phyloP scores from a whole-genome alignment of 2,888 invertebrate species.

The Lasioglossum villosulum region DNA sequence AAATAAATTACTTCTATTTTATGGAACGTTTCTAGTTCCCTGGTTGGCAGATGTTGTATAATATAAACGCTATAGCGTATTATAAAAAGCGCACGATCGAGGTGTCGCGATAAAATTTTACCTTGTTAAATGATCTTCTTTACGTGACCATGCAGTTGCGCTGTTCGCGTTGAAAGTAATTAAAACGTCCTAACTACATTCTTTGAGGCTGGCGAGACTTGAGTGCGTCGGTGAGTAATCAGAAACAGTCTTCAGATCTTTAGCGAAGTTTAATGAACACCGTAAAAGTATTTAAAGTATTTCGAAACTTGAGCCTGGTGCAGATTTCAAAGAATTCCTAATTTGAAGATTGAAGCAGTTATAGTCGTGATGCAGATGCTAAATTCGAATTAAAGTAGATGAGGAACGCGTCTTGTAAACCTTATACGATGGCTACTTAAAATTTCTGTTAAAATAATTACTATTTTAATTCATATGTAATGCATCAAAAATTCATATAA shows the following conservation, averaged over 20 bases:
- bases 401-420: background rate
- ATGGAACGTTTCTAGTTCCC: background rate
- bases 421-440: background rate
- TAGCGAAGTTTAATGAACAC: background rate
- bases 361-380: background rate
- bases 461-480: too few species aligned
- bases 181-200: background rate
- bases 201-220: background rate
- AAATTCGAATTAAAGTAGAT: background rate
- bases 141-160: background rate
- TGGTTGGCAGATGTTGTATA: background rate
- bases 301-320: background rate
- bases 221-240: background rate
- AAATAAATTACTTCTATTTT: background rate
- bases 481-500: too few species aligned
- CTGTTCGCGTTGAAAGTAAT: background rate
- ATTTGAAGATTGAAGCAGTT: background rate
- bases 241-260: background rate
- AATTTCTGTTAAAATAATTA: background rate
- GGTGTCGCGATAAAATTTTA: background rate
- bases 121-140: background rate
- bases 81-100: background rate
- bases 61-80: background rate
- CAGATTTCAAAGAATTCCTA: slow-evolving; percentile 23
- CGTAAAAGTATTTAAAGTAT: background rate